These are phyloP conservation scores for Drosophila watanabei DNA, from an alignment of 1,140 invertebrate genomes.

Conservation along the genomic window DNA sequence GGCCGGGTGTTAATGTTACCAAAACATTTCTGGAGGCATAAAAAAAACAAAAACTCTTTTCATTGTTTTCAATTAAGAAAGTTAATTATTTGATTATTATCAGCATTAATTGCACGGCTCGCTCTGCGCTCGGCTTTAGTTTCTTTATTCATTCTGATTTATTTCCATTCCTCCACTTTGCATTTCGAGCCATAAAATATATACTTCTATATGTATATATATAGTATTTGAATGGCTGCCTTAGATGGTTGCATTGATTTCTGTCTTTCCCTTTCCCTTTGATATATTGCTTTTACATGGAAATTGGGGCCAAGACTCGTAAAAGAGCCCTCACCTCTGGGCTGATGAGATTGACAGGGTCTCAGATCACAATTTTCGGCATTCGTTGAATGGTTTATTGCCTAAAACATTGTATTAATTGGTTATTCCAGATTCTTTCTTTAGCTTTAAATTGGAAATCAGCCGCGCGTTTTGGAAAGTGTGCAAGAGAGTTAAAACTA, in stretches of 20 bases:
- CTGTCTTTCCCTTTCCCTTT: constrained; percentile 32
- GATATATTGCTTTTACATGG: constrained; percentile 61
- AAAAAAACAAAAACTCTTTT: constrained; percentile 62
- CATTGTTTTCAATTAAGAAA: constrained; percentile 84
- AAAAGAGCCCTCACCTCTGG: constrained; percentile 25
- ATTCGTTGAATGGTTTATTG: constrained; percentile 23
- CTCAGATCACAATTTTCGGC: constrained; percentile 14
- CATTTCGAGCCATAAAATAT: constrained; percentile 28
- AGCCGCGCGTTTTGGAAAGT: neutral
- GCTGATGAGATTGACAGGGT: constrained; percentile 41
- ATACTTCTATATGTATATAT: constrained; percentile 39
- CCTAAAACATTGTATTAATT: constrained; percentile 34
- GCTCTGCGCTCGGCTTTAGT: constrained; percentile 5
- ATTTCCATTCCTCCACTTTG: constrained; percentile 42
- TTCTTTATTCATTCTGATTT: constrained; percentile 62
- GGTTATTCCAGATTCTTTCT: constrained; percentile 11
- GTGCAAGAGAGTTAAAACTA: neutral
- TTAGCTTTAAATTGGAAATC: constrained; percentile 1
- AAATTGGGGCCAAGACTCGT: constrained; percentile 48
- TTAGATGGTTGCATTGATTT: constrained; percentile 52
- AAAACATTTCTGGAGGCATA: constrained; percentile 68
- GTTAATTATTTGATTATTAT: constrained; percentile 84
- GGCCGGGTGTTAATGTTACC: constrained; percentile 77
- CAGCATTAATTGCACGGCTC: constrained; percentile 72
- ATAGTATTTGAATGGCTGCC: constrained; percentile 58